Conservation (phyloP, 2,888 invertebrate species). For the Drosophila subsilvestris region DNA sequence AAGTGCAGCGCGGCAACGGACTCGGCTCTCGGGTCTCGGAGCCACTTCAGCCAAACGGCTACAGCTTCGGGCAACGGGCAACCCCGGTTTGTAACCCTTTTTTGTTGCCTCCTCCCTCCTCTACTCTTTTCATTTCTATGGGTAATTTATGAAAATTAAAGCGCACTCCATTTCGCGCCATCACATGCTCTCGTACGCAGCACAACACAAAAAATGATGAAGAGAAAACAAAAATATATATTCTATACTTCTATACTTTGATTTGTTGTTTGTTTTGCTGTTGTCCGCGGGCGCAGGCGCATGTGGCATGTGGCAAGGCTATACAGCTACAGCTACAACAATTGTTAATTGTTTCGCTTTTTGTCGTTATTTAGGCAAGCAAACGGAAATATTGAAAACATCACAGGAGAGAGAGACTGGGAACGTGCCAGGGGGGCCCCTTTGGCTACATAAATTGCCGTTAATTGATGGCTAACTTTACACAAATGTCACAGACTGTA, state of each 20-base stretch:
- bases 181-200: constrained; percentile 17
- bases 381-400: constrained; percentile 41
- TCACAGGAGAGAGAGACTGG: not conserved
- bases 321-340: constrained; percentile 56
- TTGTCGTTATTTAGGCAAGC: constrained; percentile 39
- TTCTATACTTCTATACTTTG: constrained; percentile 46
- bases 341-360: constrained; percentile 76
- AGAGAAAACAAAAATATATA: constrained; percentile 33
- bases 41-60: constrained; percentile 45
- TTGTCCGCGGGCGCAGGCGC: constrained; percentile 67
- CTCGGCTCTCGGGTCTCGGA: not conserved
- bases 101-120: not conserved
- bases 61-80: constrained; percentile 43
- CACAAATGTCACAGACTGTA: constrained; percentile 26
- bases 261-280: constrained; percentile 69
- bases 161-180: constrained; percentile 78
- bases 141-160: constrained; percentile 79
- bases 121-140: not conserved
- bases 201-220: constrained; percentile 6
- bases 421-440: constrained; percentile 21
- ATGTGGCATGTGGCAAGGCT: constrained; percentile 19
- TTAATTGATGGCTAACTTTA: constrained; percentile 45
- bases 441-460: constrained; percentile 43
- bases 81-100: constrained; percentile 49
- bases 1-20: constrained; percentile 57